These are phyloP conservation scores for Lepidostoma basale DNA, from an alignment of 1,140 invertebrate genomes.

Conservation along the genomic window DNA sequence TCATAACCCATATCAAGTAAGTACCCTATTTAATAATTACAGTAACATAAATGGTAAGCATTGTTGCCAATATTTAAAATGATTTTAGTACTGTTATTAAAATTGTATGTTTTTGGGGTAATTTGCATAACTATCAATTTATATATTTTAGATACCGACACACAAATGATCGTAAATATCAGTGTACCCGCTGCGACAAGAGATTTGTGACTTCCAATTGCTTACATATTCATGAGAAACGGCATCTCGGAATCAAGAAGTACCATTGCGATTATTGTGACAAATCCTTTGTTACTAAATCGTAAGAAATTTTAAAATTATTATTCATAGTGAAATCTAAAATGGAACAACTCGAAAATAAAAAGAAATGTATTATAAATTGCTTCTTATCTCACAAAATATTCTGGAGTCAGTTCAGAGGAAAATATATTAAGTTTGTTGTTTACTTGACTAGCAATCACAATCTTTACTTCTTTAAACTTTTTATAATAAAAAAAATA, in stretches of 20 bases:
- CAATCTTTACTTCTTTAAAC: no score
- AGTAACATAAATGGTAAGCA: no score
- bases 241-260: slow-evolving; percentile 42
- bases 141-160: slow-evolving; percentile 38
- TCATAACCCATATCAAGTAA: slow-evolving; percentile 39
- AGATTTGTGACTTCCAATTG: slow-evolving; percentile 35
- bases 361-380: no score
- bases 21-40: slow-evolving; percentile 8
- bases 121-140: not conserved
- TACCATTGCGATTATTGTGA: slow-evolving; percentile 36
- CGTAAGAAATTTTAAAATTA: slow-evolving; percentile 28
- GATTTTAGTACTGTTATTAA: no score
- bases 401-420: no score
- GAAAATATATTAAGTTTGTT: no score
- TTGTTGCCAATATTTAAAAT: no score
- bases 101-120: no score
- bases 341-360: no score
- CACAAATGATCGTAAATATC: slow-evolving; percentile 35
- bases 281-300: slow-evolving; percentile 34
- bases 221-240: slow-evolving; percentile 39
- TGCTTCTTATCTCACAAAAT: no score
- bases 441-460: no score
- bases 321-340: not conserved
- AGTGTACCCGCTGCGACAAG: slow-evolving; percentile 38
- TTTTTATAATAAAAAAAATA: not conserved